Evolutionary conservation across 1,140 invertebrate genomes (phyloP), one percentile per base, ranked within the genome.

Genomic region (Melipona quadrifasciata): DNA sequence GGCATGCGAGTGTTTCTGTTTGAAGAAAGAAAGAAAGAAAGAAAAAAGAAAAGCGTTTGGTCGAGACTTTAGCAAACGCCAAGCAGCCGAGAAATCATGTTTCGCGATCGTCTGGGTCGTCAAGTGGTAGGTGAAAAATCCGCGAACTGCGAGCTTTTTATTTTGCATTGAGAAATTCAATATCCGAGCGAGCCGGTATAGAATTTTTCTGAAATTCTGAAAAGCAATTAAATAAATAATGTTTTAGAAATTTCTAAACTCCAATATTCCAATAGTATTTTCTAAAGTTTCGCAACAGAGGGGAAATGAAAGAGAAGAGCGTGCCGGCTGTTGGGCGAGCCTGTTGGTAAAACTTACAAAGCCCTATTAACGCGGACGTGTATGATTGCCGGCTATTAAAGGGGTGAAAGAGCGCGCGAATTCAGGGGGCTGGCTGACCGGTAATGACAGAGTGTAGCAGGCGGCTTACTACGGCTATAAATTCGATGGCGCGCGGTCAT

Each of bases 381-480:
- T 55, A 73, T 65, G 70, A 81, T 74, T 65, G 81, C 58, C 31
- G 27, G 72, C 51, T 64, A 57, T 75, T 82, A 72, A 31, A 47
- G 77, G 39, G 68, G 39, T 73, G 78, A 80, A 74, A 80, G 83
- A 80, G 68, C 70, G 82, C 57, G 77, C 58, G 70, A 73, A 57
- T 84, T 74, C 19, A n/a, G 31, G 31, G 31, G 83, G 51, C 57
- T 51, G 70, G 65, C 70, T 55, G 68, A 58, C n/a, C 77, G 39
- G 61, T 80, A 80, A 84, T 80, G 70, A 84, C 80, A 80, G 68
- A 80, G 31, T 47, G 70, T 47, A 47, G 39, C 39, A 47, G 39
- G 58, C n/a, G 53, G 51, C 53, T 47, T 12, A 57, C 24, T 31
- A 34, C 57, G 57, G 31, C 39, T 73, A 67, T 73, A 84, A 84